These are phyloP conservation scores for Sepioteuthis lessoniana DNA, from an alignment of 2,888 invertebrate genomes.

Conservation along the genomic window DNA sequence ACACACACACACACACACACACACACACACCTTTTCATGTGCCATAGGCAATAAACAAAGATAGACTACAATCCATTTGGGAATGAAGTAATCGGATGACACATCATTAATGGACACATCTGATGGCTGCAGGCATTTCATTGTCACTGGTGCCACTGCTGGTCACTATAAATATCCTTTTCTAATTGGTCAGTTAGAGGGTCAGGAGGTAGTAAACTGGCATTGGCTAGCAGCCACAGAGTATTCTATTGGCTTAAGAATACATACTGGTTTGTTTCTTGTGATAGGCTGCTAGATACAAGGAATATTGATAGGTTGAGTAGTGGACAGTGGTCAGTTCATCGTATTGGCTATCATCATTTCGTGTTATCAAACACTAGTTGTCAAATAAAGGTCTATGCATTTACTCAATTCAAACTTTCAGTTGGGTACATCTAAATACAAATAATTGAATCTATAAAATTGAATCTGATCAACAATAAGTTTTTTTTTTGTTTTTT, in stretches of 20 bases:
- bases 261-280: not conserved
- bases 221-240: constrained; percentile 11
- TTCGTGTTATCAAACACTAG: not conserved
- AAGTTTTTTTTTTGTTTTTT: not conserved
- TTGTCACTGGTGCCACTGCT: not conserved
- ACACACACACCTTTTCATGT: not conserved
- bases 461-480: too few relatives aligned
- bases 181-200: constrained; percentile 10
- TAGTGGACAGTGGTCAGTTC: constrained; percentile 16
- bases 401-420: not conserved
- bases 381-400: not conserved
- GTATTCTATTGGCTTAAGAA: not conserved
- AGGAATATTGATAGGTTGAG: not conserved
- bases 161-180: constrained; percentile 33
- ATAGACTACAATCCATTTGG: not conserved
- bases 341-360: not conserved
- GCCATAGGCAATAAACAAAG: not conserved
- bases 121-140: not conserved
- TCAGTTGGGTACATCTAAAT: not conserved
- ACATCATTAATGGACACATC: not conserved
- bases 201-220: not conserved
- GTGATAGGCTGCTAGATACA: not conserved
- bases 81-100: not conserved
- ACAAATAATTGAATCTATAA: not conserved
- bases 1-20: not conserved